Percentiles rank a stretch among this genome's conserved stretches.
Conservation (phyloP, 2,888 invertebrate genomes). For the Nymphalis urticae region DNA sequence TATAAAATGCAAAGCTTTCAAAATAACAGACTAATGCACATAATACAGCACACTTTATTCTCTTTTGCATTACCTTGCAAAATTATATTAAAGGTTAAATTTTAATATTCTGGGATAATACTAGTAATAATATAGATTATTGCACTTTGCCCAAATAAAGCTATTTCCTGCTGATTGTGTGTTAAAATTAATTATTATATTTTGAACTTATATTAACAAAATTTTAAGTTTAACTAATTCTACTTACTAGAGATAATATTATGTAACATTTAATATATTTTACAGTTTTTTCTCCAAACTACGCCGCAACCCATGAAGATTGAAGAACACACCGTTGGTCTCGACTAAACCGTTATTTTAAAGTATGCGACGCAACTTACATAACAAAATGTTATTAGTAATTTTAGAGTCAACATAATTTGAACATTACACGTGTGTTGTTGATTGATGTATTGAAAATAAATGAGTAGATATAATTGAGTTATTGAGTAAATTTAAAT, state of each 20-base stretch:
- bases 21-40: too few species aligned
- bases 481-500: conserved; percentile 9
- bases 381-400: conserved; percentile 6
- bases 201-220: not conserved
- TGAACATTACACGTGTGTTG: not conserved
- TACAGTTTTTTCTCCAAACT: conserved; percentile 76
- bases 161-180: not conserved
- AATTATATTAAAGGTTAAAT: not conserved
- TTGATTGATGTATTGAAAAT: conserved; percentile 17
- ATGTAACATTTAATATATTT: conserved; percentile 29
- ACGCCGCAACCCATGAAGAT: conserved; percentile 67
- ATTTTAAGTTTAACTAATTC: not conserved
- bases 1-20: not conserved
- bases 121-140: too few species aligned
- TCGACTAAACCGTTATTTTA: not conserved
- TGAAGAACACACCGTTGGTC: conserved; percentile 15
- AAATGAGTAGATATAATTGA: not conserved
- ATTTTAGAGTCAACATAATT: conserved; percentile 3
- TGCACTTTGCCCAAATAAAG: not conserved
- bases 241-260: not conserved
- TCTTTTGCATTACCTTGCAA: too few species aligned
- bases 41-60: too few species aligned
- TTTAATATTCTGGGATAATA: not conserved
- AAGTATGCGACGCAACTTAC: not conserved
- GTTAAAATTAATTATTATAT: too few species aligned